Evolutionary conservation across 2,113 vertebrate genomes (phyloP).

Genomic region (Lophotis ruficrista): DNA sequence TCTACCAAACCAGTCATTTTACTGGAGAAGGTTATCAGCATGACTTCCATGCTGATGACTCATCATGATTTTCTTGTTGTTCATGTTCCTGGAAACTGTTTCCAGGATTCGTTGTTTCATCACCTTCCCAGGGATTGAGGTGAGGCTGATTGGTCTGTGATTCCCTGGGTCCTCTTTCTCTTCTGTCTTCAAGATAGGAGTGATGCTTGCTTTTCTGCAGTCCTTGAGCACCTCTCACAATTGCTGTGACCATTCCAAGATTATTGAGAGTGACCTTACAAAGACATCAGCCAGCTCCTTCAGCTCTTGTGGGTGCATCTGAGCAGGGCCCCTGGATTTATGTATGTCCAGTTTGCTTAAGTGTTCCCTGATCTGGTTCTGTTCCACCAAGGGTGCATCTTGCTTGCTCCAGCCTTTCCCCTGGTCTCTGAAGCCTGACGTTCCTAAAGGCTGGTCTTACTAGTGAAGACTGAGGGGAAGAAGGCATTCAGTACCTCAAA

Average conservation of each 20-base stretch:
- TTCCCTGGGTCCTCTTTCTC: not conserved
- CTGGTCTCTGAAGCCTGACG: no score
- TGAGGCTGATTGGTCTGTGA: not conserved
- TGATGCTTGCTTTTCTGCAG: not conserved
- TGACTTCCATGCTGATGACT: no score
- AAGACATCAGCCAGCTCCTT: not conserved
- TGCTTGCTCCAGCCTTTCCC: no score
- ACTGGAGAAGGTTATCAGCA: no score
- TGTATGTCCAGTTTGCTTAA: no score
- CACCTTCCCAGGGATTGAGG: not conserved
- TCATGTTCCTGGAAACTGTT: not conserved
- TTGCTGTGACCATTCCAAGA: not conserved
- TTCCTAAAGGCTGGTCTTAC: no score
- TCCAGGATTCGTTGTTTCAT: not conserved
- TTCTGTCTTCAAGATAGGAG: not conserved
- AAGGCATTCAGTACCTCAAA: not conserved
- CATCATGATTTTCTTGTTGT: not conserved
- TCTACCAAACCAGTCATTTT: no score
- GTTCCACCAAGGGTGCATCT: no score
- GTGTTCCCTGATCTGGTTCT: no score
- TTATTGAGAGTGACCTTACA: not conserved
- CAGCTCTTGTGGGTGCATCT: no score
- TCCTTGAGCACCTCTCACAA: not conserved
- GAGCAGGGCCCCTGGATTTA: no score
- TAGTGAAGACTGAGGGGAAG: not conserved